These are phyloP conservation scores for Agonopterix arenella DNA, from an alignment of 2,888 invertebrate genomes.

Conservation along the genomic window DNA sequence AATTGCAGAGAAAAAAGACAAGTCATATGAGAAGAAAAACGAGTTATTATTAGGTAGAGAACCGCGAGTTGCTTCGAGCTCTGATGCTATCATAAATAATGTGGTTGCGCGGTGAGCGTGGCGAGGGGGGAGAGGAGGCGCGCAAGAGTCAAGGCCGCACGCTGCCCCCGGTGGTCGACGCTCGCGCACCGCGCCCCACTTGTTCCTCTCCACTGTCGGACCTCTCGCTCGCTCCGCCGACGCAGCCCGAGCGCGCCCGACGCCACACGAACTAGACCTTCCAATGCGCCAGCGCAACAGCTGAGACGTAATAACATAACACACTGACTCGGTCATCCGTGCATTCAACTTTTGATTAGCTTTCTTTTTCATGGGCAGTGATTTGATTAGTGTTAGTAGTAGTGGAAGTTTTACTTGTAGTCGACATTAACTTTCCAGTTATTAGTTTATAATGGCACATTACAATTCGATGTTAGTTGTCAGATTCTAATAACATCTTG, in stretches of 20 bases:
- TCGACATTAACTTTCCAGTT: neutral
- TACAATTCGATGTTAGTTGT: neutral
- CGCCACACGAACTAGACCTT: constrained; percentile 71
- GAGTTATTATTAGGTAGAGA: constrained; percentile 73
- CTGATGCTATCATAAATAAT: constrained; percentile 76
- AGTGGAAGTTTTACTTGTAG: neutral
- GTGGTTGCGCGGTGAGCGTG: constrained; percentile 60
- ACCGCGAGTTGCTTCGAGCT: constrained; percentile 69
- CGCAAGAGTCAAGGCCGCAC: constrained; percentile 84
- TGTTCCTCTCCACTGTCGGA: constrained; percentile 51
- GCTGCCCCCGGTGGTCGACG: constrained; percentile 86
- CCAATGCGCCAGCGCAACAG: constrained; percentile 70
- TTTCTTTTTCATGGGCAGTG: constrained; percentile 64
- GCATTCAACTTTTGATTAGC: constrained; percentile 76
- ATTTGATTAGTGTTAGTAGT: constrained; percentile 35
- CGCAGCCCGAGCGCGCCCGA: constrained; percentile 45
- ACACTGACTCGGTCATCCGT: constrained; percentile 77
- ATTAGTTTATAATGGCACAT: neutral
- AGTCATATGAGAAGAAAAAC: constrained; percentile 74
- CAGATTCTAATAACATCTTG: too few species aligned
- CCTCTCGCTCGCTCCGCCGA: constrained; percentile 53
- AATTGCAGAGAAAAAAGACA: constrained; percentile 41
- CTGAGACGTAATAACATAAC: constrained; percentile 75
- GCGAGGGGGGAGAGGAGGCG: constrained; percentile 25
- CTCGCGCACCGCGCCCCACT: constrained; percentile 51